Conservation (phyloP, 2,888 invertebrate genomes). For the Caenorhabditis imperialis region DNA sequence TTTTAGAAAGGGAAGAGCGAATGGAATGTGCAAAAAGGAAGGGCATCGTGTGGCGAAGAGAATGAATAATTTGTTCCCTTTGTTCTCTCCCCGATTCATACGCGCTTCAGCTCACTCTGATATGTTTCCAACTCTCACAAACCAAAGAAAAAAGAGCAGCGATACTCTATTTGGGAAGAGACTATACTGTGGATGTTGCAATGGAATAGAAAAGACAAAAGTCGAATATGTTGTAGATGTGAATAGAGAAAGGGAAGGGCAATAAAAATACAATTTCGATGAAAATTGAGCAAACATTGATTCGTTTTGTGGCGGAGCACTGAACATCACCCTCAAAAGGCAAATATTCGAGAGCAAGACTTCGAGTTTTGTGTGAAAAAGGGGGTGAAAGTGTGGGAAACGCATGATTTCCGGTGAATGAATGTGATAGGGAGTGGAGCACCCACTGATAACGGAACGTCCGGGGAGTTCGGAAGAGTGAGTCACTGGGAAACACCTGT, state of each 20-base stretch:
- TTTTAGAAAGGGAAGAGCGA: neutral
- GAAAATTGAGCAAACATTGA: constrained; percentile 48
- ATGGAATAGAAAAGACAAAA: constrained; percentile 2
- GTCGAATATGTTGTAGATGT: constrained; percentile 4
- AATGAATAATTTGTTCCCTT: constrained; percentile 23
- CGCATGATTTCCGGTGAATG: no score
- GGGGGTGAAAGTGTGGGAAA: no score
- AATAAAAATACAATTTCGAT: constrained; percentile 50
- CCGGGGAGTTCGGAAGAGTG: no score
- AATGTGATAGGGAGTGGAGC: no score
- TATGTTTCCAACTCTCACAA: no score
- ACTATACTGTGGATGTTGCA: constrained; percentile 22
- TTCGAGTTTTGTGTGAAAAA: constrained; percentile 14
- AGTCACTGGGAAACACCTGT: no score
- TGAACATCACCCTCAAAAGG: constrained; percentile 1
- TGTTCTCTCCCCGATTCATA: neutral
- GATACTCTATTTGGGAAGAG: constrained; percentile 26
- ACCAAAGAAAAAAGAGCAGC: constrained; percentile 1
- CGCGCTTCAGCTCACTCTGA: no score
- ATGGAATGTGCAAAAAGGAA: neutral
- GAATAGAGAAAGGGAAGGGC: neutral
- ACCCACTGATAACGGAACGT: no score
- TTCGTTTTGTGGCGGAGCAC: constrained; percentile 23
- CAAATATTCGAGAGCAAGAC: constrained; percentile 32
- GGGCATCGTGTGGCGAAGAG: neutral